Evolutionary conservation across 37 sponge, comb jelly and placozoan genomes (phyloP).

Genomic region (Spongilla lacustris): DNA sequence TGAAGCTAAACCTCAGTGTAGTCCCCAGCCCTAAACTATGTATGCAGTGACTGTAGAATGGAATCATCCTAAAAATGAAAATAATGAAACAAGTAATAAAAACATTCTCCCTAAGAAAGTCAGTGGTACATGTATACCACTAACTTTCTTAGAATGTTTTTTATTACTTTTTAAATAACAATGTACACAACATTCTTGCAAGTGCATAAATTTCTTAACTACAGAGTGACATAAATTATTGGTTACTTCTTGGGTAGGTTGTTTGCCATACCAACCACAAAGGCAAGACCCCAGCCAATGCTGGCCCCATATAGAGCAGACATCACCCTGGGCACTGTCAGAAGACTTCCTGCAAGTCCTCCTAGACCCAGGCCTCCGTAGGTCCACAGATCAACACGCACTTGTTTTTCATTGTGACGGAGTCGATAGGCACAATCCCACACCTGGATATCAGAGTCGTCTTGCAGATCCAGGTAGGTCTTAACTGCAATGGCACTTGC

Average conservation of each 20-base stretch:
- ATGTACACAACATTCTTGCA: too few relatives aligned
- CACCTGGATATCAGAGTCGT: slow-evolving; percentile 47
- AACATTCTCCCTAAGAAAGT: too few relatives aligned
- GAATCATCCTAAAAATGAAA: too few relatives aligned
- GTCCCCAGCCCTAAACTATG: too few relatives aligned
- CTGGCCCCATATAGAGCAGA: slow-evolving; percentile 1
- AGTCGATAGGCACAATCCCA: slow-evolving; percentile 64
- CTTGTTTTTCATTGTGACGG: slow-evolving; percentile 61
- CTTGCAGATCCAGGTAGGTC: slow-evolving; percentile 7
- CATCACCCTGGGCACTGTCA: not conserved
- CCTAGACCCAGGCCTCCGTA: slow-evolving; percentile 34
- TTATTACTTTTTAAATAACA: too few relatives aligned
- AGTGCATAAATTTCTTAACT: too few relatives aligned
- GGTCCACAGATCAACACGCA: slow-evolving; percentile 47
- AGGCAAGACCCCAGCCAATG: slow-evolving; percentile 8
- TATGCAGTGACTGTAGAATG: too few relatives aligned
- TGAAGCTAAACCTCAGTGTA: too few relatives aligned
- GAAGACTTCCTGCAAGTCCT: slow-evolving; percentile 37
- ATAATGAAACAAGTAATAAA: too few relatives aligned
- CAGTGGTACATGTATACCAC: too few relatives aligned
- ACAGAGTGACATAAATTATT: too few relatives aligned
- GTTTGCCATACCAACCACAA: slow-evolving; percentile 11
- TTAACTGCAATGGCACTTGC: slow-evolving; percentile 12
- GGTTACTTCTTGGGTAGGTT: not conserved
- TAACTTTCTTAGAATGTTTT: too few relatives aligned